Conservation (phyloP, 2,888 invertebrate species). For the Hydropsyche betteni region DNA sequence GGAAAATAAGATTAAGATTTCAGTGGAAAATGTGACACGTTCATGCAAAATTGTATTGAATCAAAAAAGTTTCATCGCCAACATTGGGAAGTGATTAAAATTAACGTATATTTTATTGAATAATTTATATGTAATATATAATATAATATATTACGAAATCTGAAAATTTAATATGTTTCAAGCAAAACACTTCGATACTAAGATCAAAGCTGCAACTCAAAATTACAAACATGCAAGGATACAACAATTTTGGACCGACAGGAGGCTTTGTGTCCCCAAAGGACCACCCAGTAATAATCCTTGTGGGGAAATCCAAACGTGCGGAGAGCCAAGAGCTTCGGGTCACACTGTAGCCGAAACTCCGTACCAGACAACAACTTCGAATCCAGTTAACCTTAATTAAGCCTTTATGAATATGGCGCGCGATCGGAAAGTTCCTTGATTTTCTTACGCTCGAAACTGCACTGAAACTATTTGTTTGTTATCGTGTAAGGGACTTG, state of each 20-base stretch:
- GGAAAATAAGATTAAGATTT: too few species aligned
- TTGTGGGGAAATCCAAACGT: constrained; percentile 5
- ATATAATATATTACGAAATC: too few species aligned
- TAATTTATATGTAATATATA: too few species aligned
- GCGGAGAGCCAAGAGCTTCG: constrained; percentile 4
- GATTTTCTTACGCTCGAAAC: not conserved
- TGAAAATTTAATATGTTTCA: too few species aligned
- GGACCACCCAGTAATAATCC: not conserved
- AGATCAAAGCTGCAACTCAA: too few species aligned
- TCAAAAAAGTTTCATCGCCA: too few species aligned
- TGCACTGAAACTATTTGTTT: not conserved
- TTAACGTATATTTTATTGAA: too few species aligned
- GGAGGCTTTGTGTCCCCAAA: not conserved
- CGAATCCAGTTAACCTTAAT: constrained; percentile 38
- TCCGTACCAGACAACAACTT: constrained; percentile 21
- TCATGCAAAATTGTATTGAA: too few species aligned
- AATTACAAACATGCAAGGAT: not conserved
- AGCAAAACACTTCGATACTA: too few species aligned
- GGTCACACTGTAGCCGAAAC: constrained; percentile 8
- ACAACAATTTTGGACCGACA: not conserved
- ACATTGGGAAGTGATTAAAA: too few species aligned
- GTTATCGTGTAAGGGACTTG: not conserved
- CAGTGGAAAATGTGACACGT: too few species aligned
- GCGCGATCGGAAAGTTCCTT: constrained; percentile 24
- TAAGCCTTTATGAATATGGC: constrained; percentile 37